Base-by-base conservation (phyloP, 2,113 vertebrate genomes). In the Prionailurus viverrinus region DNA sequence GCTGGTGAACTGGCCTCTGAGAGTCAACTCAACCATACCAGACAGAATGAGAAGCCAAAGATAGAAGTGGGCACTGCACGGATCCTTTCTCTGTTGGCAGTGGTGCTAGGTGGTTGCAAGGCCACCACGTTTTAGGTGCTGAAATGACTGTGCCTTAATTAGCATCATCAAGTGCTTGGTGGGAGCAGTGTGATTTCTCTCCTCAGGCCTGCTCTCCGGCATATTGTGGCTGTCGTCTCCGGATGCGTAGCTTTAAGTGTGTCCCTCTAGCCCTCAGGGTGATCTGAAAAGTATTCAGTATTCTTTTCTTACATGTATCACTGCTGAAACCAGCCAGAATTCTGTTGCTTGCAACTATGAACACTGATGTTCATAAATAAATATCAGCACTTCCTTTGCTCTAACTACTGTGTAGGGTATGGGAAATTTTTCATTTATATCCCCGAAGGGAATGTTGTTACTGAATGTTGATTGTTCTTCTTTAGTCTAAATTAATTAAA, bases 401-500 rank as follows among this genome's bases (percentile, higher is more conserved):
- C 91, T 55, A 81, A 96, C 91, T 93, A 87, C 95, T 94, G 89
- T 88, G 80, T 93, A 95, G 98, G 79, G 88, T 94, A 96, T 4
- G 19, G 91, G 93, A 93, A 87, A 92, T 2, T 98, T 98, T 97
- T 94, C 98, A 97, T 98, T 96, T 95, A 2, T 96, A 48, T 94
- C 94, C 98, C 98, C 98, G 95, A 94, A 98, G 98, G 98, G 89
- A 91, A 97, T 91, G 97, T 87, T 96, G 96, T 92, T 97, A 97
- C 96, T 78, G 98, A 97, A 96, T 92, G 92, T 85, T 95, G 97
- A 98, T 98, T 97, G 33, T 96, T 98, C 97, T 97, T 96, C 98
- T 97, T 98, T 96, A 98, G 98, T 97, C 97, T 95, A 98, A 98
- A 98, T 98, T 98, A 98, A 99, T 98, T 98, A 98, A 98, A 98